Evolutionary conservation across 2,797 vertebrate species (phyloP), one percentile per base, ranked within the genome.

Genomic region (Enteromius anoplus): DNA sequence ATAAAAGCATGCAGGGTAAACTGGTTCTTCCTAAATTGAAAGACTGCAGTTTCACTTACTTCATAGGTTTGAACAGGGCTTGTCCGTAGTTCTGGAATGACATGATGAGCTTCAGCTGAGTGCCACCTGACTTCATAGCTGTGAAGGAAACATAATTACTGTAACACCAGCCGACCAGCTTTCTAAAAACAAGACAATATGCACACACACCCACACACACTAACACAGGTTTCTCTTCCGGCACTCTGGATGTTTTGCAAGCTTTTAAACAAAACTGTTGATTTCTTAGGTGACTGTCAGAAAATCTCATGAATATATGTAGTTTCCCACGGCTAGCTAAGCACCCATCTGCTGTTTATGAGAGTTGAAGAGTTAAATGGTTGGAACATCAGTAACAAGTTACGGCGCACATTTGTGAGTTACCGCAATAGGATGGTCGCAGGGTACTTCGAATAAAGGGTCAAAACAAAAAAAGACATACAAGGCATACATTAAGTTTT

Each of bases 111-210:
- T 97, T 97, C 80, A 97, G 93, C 80, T 97, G 96, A 0, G 96
- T 97, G 78, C 96, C 96, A 86, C 96, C 96, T 0, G 96, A 96
- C 90, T 97, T 97, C 96, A 96, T 97, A 6, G 94, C 96, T 96
- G 92, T 32, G 21, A 85, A 68, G 79, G 23, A 81, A 37, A 69
- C 3, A 78, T 62, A 78, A n/a, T 58, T 68, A 42, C 34, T 73
- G 34, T 65, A 73, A 85, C 55, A 23, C 55, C 49, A 75, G 77
- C 40, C 49, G 58, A 75, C 40, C 72, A 53, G 26, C 23, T 29
- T 53, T 79, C 19, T 79, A 26, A 64, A 49, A 55, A 17, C 42
- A 65, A 58, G 34, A 78, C 76, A 78, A 62, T 34, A 81, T 47
- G 55, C 53, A 72, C 66, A 47, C 29, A 68, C 64, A 79, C 62